phyloP scores from a whole-genome alignment of 2,113 vertebrate species.

The Cariama cristata region DNA sequence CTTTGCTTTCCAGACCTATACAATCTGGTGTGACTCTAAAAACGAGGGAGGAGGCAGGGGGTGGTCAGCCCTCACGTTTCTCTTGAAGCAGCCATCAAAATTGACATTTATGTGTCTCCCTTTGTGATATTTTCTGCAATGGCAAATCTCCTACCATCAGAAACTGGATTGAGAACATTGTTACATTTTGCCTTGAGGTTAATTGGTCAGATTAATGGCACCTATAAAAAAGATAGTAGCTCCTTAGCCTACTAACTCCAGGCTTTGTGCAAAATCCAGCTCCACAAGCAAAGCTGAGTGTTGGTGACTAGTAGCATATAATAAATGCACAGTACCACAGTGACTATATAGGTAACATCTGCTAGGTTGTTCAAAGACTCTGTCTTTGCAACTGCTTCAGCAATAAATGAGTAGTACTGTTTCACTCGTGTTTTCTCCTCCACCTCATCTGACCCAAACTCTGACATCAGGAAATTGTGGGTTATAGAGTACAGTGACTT shows the following conservation, averaged over 20 bases:
- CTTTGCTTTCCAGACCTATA: background rate
- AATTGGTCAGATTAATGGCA: background rate
- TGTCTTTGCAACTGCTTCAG: background rate
- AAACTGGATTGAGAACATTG: background rate
- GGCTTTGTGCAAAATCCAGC: background rate
- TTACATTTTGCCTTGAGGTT: background rate
- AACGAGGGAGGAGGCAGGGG: background rate
- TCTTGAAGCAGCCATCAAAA: background rate
- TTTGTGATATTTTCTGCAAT: background rate
- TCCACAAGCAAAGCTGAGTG: background rate
- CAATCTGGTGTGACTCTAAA: background rate
- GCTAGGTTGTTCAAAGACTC: background rate
- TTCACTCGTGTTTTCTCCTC: background rate
- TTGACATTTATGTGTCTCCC: background rate
- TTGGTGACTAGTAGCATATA: background rate
- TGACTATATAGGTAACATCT: background rate
- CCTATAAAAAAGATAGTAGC: background rate
- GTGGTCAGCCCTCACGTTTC: background rate
- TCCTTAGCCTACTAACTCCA: background rate
- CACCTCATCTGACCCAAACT: background rate
- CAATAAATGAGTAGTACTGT: fast-evolving
- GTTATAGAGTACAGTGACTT: background rate
- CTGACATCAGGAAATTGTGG: background rate
- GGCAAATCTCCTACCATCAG: background rate
- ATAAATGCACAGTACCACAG: background rate